Conservation (phyloP, 2,113 vertebrate species). For the Notothenia rossii region DNA sequence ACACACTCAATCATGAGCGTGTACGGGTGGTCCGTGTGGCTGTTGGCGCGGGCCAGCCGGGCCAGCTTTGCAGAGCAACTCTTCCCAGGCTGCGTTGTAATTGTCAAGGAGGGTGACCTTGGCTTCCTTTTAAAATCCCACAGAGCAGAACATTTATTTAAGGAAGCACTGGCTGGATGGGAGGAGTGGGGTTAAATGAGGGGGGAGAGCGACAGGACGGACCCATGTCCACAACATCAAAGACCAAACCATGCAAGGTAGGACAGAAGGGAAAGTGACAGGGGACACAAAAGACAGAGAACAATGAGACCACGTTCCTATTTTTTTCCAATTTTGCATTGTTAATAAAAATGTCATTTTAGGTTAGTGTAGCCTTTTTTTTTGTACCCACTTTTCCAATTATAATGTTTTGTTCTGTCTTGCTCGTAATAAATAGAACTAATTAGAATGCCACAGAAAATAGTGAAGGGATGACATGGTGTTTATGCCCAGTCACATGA, state of each 20-base stretch:
- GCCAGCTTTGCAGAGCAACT: constrained; percentile 51
- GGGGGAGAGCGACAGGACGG: constrained; percentile 28
- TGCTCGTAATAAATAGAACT: constrained; percentile 8
- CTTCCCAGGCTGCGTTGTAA: constrained; percentile 68
- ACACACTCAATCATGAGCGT: constrained; percentile 48
- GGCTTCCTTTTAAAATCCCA: constrained; percentile 76
- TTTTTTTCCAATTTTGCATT: constrained; percentile 34
- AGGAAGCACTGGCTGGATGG: constrained; percentile 59
- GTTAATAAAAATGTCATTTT: constrained; percentile 18
- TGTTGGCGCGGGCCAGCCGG: constrained; percentile 24
- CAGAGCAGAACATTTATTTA: constrained; percentile 79
- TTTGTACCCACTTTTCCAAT: constrained; percentile 13
- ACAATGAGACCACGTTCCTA: constrained; percentile 48
- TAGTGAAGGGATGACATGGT: background rate
- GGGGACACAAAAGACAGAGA: constrained; percentile 28
- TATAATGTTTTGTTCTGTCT: constrained; percentile 5
- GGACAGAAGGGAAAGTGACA: constrained; percentile 41
- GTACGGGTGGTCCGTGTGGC: constrained; percentile 69
- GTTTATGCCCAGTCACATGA: constrained; percentile 26
- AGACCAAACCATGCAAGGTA: constrained; percentile 43
- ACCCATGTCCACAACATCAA: constrained; percentile 62
- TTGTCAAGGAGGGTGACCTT: constrained; percentile 73
- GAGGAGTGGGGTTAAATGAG: background rate
- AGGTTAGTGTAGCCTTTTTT: background rate
- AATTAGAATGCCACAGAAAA: constrained; percentile 18